Evolutionary conservation across 2,797 vertebrate species (phyloP).

Genomic region (Manis pentadactyla): DNA sequence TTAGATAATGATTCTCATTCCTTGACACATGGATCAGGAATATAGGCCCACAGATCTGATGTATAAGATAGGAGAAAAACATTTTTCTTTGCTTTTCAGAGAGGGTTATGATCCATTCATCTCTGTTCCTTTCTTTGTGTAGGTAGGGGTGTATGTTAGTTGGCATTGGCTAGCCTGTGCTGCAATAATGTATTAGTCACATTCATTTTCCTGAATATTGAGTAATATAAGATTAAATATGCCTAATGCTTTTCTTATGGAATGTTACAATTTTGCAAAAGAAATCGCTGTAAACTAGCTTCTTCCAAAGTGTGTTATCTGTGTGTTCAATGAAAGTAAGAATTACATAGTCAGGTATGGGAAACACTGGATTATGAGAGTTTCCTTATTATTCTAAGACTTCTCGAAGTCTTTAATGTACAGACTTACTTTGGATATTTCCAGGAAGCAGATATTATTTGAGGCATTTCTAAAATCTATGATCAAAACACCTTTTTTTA

Average conservation of each 20-base stretch:
- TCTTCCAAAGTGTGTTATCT: not conserved
- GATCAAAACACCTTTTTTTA: slow-evolving; percentile 6
- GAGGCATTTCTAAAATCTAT: slow-evolving; percentile 52
- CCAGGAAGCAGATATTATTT: not conserved
- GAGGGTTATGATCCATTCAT: not conserved
- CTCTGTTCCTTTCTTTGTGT: not conserved
- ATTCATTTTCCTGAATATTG: not conserved
- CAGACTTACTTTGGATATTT: not conserved
- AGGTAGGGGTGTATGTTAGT: not conserved
- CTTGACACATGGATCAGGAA: not conserved
- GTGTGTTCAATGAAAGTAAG: slow-evolving; percentile 44
- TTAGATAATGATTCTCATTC: slow-evolving; percentile 34
- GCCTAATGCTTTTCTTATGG: not conserved
- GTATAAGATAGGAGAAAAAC: not conserved
- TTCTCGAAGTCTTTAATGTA: not conserved
- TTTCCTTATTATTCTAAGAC: not conserved
- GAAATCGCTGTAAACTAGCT: not conserved
- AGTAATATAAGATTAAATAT: slow-evolving; percentile 8
- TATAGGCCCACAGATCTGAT: not conserved
- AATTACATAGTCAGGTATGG: not conserved
- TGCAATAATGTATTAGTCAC: not conserved
- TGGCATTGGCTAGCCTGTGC: not conserved
- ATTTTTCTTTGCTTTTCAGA: not conserved
- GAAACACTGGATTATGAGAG: not conserved
- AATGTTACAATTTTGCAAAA: not conserved